phyloP scores from a whole-genome alignment of 2,888 invertebrate species.

The Homarus gammarus region DNA sequence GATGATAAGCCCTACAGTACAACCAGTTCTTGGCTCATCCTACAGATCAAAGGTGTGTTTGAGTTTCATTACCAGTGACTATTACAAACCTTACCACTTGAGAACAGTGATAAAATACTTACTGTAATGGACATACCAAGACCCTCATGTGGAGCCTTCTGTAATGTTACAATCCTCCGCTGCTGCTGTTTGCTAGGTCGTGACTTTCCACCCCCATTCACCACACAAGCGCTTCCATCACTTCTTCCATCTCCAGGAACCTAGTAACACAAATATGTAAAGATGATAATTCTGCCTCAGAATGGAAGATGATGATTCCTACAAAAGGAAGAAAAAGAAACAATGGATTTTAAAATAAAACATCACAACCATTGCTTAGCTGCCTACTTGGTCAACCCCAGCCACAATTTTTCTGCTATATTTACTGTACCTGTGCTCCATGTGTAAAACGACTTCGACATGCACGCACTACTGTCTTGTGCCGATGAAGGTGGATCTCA shows the following conservation, averaged over 20 bases:
- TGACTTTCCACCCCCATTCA: conserved; percentile 34
- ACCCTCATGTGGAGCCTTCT: conserved; percentile 87
- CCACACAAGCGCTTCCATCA: conserved; percentile 6
- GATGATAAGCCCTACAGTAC: too few relatives aligned
- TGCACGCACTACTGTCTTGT: conserved; percentile 87
- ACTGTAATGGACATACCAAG: conserved; percentile 92
- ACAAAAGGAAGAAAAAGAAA: too few relatives aligned
- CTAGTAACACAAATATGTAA: neutral
- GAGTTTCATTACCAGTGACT: too few relatives aligned
- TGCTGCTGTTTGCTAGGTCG: conserved; percentile 78
- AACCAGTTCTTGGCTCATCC: too few relatives aligned
- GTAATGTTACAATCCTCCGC: conserved; percentile 84
- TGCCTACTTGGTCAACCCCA: too few relatives aligned
- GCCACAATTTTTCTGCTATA: conserved; percentile 24
- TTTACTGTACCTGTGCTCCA: conserved; percentile 60
- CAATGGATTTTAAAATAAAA: neutral
- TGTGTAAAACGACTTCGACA: conserved; percentile 79
- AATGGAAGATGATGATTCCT: too few relatives aligned
- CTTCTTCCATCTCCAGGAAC: conserved; percentile 36
- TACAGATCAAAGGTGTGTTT: too few relatives aligned
- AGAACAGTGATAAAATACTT: too few relatives aligned
- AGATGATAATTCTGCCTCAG: too few relatives aligned
- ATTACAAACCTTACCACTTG: too few relatives aligned
- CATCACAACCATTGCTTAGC: too few relatives aligned
- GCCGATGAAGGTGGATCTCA: conserved; percentile 90